A percentile compares a stretch with the other conserved stretches of the same genome.
These are phyloP conservation scores for Siderastrea siderea DNA, from an alignment of 92 coral and sea anemone genomes.

Conservation along the genomic window DNA sequence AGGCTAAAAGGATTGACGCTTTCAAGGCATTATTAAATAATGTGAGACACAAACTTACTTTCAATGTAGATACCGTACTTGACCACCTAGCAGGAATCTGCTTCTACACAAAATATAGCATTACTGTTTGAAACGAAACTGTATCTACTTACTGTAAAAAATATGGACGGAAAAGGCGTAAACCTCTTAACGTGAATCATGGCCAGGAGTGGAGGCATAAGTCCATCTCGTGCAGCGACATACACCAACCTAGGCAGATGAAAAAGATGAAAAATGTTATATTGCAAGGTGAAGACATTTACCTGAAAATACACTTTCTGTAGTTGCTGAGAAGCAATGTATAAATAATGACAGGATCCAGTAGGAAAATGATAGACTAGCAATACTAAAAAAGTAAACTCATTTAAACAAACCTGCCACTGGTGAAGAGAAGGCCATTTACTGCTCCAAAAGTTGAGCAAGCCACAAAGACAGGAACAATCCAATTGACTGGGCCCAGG, in stretches of 20 bases:
- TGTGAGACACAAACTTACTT: no score
- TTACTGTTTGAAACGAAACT: background rate
- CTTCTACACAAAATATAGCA: background rate
- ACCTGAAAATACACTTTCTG: no score
- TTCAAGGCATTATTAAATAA: no score
- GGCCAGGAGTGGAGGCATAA: slow-evolving; percentile 90
- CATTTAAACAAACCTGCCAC: slow-evolving; percentile 84
- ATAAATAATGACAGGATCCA: no score
- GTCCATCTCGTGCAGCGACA: slow-evolving; percentile 95
- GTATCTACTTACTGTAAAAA: slow-evolving; percentile 86
- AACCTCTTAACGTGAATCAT: slow-evolving; percentile 94
- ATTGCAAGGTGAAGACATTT: no score
- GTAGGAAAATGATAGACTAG: background rate
- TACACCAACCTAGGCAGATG: slow-evolving; percentile 75
- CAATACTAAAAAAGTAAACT: no score
- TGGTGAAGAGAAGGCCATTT: slow-evolving; percentile 94
- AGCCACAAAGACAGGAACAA: slow-evolving; percentile 96
- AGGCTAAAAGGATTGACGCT: no score
- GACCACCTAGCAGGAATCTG: no score
- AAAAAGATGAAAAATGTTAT: background rate
- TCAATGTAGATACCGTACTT: no score
- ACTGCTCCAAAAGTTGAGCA: slow-evolving; percentile 99
- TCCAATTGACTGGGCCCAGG: slow-evolving; percentile 94
- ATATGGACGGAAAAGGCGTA: slow-evolving; percentile 94
- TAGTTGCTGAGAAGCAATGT: no score